These are phyloP conservation scores for Calonectris borealis DNA, from an alignment of 2,113 vertebrate species.

Conservation along the genomic window DNA sequence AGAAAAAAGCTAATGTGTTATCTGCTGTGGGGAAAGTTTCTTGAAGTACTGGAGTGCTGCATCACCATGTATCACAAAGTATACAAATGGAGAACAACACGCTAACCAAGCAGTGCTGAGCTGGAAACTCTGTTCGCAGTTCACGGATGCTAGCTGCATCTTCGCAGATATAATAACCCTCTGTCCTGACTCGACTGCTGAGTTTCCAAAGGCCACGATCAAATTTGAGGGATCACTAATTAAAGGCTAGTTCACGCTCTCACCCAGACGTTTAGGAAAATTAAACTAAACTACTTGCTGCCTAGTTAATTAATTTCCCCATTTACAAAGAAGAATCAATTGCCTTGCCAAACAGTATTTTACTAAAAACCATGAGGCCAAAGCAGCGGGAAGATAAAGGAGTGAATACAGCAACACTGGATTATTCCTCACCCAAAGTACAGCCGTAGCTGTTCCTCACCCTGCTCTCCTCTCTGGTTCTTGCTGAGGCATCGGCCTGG, in stretches of 20 bases:
- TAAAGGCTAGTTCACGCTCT: neutral
- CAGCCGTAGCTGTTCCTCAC: neutral
- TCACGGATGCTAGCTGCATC: neutral
- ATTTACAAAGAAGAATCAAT: neutral
- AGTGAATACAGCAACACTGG: neutral
- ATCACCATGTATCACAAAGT: neutral
- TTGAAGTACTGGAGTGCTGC: neutral
- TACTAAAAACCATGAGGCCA: neutral
- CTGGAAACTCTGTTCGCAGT: neutral
- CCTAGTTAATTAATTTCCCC: neutral
- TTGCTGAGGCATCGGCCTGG: neutral
- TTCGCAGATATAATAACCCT: neutral
- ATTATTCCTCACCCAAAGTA: neutral
- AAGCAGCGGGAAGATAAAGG: neutral
- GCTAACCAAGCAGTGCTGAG: neutral
- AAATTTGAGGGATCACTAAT: neutral
- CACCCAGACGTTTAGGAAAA: neutral
- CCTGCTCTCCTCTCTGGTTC: neutral
- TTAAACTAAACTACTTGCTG: neutral
- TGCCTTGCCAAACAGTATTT: neutral
- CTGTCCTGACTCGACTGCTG: rapidly evolving
- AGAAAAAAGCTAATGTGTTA: neutral
- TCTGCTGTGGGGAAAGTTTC: neutral
- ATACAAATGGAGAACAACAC: neutral
- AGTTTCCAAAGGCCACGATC: neutral